These are phyloP conservation scores for Ptiloglossa arizonensis DNA, from an alignment of 1,140 invertebrate species.

Conservation along the genomic window DNA sequence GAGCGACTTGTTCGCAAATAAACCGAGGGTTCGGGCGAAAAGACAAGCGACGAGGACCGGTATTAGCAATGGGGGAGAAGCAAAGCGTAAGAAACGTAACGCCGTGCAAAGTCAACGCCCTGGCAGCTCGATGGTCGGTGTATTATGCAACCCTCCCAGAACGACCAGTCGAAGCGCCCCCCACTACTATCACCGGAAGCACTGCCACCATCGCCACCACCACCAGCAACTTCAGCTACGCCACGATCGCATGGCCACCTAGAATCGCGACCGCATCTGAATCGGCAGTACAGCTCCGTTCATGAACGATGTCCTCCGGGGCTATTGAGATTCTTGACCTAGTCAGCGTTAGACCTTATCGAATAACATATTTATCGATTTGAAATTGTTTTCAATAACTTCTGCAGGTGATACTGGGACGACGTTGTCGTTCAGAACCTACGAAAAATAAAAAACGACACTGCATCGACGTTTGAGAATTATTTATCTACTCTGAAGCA, in stretches of 20 bases:
- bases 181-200: conserved; percentile 41
- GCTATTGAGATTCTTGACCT: not conserved
- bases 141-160: conserved; percentile 78
- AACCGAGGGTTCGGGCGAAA: conserved; percentile 26
- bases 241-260: conserved; percentile 47
- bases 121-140: conserved; percentile 74
- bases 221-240: conserved; percentile 37
- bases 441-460: too few relatives aligned
- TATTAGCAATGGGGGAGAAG: conserved; percentile 50
- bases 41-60: conserved; percentile 28
- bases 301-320: not conserved
- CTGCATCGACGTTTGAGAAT: too few relatives aligned
- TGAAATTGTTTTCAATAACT: too few relatives aligned
- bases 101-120: conserved; percentile 77
- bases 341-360: not conserved
- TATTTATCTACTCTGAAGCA: too few relatives aligned
- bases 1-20: not conserved
- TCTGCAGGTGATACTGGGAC: too few relatives aligned
- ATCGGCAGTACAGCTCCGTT: conserved; percentile 15
- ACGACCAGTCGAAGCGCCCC: conserved; percentile 66
- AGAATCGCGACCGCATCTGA: conserved; percentile 46
- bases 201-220: conserved; percentile 44
- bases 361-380: not conserved
- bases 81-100: conserved; percentile 64
- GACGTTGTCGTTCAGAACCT: too few relatives aligned